Conservation (phyloP, 2,797 vertebrate genomes). For the Phalanger gymnotis region DNA sequence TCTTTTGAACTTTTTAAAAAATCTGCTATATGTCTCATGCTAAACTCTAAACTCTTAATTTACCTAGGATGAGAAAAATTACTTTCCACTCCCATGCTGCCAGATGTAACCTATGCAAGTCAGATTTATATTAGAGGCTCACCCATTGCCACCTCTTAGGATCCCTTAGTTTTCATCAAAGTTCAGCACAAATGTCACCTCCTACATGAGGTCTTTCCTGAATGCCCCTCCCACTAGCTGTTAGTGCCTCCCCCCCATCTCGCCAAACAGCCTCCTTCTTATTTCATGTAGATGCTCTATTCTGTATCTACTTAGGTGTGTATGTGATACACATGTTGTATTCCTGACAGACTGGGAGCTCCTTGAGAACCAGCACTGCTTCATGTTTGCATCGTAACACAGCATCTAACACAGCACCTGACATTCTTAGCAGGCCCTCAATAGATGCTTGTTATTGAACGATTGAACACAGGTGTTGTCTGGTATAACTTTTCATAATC, state of each 20-base stretch:
- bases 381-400: background rate
- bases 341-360: background rate
- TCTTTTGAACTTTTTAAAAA: background rate
- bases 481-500: background rate
- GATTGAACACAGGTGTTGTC: background rate
- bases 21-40: background rate
- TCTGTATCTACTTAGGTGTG: background rate
- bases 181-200: background rate
- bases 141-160: background rate
- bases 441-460: background rate
- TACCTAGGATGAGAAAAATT: background rate
- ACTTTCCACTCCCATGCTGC: background rate
- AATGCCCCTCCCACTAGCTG: background rate
- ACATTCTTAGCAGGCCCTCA: background rate
- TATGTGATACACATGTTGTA: background rate
- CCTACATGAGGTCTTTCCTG: background rate
- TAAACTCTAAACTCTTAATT: background rate
- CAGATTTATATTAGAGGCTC: background rate
- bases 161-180: background rate
- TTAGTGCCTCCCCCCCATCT: background rate
- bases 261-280: background rate
- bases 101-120: background rate
- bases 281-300: background rate
- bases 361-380: background rate
- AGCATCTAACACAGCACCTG: background rate